Evolutionary conservation across 2,888 invertebrate species (phyloP), one percentile per base, ranked within the genome.

Genomic region (Caenorhabditis sulstoni): DNA sequence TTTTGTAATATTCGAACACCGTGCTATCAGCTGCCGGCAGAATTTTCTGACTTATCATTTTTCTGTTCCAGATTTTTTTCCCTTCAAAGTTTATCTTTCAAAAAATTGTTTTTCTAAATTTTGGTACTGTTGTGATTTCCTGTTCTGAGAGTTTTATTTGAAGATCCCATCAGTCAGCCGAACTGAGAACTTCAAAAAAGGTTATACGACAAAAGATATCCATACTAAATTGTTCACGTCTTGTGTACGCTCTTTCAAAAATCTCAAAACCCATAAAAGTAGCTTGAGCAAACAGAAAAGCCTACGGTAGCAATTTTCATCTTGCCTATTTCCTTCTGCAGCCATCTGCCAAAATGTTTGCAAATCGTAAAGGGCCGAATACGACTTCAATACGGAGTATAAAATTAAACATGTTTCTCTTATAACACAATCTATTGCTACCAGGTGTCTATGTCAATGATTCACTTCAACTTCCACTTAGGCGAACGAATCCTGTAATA

Each of bases 321-420:
- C 45, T 55, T 9, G n/a, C 12, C 7, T 37, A 8, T 37, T 37
- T 1, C 20, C 20, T 29, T 37, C 12, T 37, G 29, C 16, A 37
- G 44, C 18, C 73, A 73, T 73, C 73, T 74, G 74, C 41, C n/a
- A 8, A n/a, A 44, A 35, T 75, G 35, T 75, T 75, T 67, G 35
- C 75, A 55, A 59, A 67, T 75, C 67, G 67, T 75, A 75, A 75
- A 74, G 3, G 35, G n/a, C 3, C n/a, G 16, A 37, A 35, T 11
- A 11, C 4, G 41, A 14, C 11, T 41, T 41, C 14, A 11, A 29
- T 29, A 29, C 29, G 4, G 29, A 7, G 7, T 5, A 29, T 29
- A 29, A 29, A 29, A 5, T 29, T 20, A 7, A 4, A 3, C 49
- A 18, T 16, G 18, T 49, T 49, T 50, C n/a, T 29, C n/a, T n/a